Conservation (phyloP, 2,888 invertebrate genomes). For the Sinodicranocentrus sp. region DNA sequence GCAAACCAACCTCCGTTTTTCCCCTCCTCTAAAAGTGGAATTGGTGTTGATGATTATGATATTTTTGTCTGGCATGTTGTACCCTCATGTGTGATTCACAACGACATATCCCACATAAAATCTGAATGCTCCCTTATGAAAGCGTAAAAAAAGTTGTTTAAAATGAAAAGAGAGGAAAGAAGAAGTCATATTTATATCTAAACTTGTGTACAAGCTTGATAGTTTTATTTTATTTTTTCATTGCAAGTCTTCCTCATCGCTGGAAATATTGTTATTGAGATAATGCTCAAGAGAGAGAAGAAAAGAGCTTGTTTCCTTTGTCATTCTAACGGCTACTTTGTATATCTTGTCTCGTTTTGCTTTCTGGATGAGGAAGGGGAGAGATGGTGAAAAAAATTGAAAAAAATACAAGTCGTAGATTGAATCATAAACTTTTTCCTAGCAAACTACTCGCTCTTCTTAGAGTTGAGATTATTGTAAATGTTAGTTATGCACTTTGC, state of each 20-base stretch:
- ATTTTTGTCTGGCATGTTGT: constrained; percentile 21
- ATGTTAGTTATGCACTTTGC: too few relatives aligned
- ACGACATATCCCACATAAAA: constrained; percentile 53
- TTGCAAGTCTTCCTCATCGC: too few relatives aligned
- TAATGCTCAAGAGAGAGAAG: constrained; percentile 14
- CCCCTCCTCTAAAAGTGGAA: too few relatives aligned
- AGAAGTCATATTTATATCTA: background rate
- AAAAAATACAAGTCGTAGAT: constrained; percentile 14
- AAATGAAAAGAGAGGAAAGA: constrained; percentile 42
- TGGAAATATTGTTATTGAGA: constrained; percentile 40
- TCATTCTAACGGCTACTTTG: too few relatives aligned
- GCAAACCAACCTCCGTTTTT: too few relatives aligned
- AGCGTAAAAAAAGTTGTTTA: constrained; percentile 40
- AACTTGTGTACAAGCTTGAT: background rate
- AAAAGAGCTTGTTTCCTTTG: constrained; percentile 26
- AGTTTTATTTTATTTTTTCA: too few relatives aligned
- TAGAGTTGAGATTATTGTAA: too few relatives aligned
- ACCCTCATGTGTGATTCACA: constrained; percentile 33
- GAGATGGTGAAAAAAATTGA: too few relatives aligned
- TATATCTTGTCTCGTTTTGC: too few relatives aligned
- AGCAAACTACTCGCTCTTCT: background rate
- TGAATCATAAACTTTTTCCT: constrained; percentile 44
- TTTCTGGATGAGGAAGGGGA: too few relatives aligned
- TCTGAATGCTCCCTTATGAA: constrained; percentile 37
- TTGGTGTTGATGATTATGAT: constrained; percentile 32